Base-by-base conservation (phyloP, 2,797 vertebrate genomes). In the Gallinago solitaria region DNA sequence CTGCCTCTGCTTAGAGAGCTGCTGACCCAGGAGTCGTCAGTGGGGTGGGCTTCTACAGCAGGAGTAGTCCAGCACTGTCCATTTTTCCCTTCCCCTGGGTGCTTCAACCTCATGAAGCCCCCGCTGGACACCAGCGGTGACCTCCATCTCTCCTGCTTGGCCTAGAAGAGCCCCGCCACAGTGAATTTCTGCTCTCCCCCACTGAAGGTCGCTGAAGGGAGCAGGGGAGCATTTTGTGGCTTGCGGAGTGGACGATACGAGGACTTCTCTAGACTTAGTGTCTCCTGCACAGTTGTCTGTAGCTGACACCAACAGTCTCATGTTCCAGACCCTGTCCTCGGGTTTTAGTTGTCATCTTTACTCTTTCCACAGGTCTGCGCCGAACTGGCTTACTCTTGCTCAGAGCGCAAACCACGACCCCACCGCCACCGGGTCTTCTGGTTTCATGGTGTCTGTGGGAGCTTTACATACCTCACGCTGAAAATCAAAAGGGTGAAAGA, bases 241-340 rank as follows among this genome's bases (percentile, higher is more conserved):
- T 88, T 63, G 45, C 32, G 48, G 70, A 87, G n/a, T 92, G 75
- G 85, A 95, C 45, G 59, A 54, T 82, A 69, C 0, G 1, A 87
- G 88, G 63, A 64, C 86, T 80, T 20, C 90, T 80, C 88, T 10
- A 97, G 96, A 96, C 96, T 97, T 41, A 3, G 20, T 77, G 95
- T 94, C 96, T 97, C 96, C 96, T 74, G 4, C 6, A 10, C 93
- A 96, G 96, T 92, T 96, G 95, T 95, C 95, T 10, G 67, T 84
- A 92, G 94, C 89, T 94, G 96, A 96, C 56, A 90, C 71, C 89
- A 80, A 50, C 50, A 83, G 85, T 85, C 75, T 97, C 94, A 95
- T 75, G 74, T 96, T 96, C 91, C 95, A 93, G 75, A 69, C 16
- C 82, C 83, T 75, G 86, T 87, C 75, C 89, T 90, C 95, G 87